These are phyloP conservation scores for Larimichthys polyactis DNA, from an alignment of 2,113 vertebrate species.

Conservation along the genomic window DNA sequence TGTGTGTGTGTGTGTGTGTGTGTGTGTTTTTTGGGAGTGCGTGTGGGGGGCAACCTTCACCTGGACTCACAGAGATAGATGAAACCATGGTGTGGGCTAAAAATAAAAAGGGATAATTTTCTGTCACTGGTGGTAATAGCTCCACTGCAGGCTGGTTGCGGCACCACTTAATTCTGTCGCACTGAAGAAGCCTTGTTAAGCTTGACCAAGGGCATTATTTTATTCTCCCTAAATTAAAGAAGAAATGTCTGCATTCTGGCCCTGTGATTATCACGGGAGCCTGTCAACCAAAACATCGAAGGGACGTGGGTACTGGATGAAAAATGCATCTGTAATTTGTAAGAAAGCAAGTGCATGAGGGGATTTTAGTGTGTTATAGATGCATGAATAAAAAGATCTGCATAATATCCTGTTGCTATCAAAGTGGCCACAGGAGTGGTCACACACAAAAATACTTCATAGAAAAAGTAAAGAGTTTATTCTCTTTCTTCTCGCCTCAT, in stretches of 20 bases:
- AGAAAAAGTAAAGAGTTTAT: neutral
- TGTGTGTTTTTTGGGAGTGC: neutral
- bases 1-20: conserved; percentile 25
- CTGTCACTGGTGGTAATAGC: conserved; percentile 33
- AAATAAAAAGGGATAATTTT: conserved; percentile 49
- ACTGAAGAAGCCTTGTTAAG: conserved; percentile 45
- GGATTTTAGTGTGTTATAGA: conserved; percentile 25
- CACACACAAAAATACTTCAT: neutral
- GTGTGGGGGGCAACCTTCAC: conserved; percentile 51
- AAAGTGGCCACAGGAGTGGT: neutral
- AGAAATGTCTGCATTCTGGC: conserved; percentile 61
- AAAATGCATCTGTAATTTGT: conserved; percentile 68
- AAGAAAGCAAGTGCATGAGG: neutral
- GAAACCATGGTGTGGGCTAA: conserved; percentile 29
- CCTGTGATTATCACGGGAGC: conserved; percentile 56
- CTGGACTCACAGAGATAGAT: conserved; percentile 50
- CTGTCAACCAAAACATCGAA: conserved; percentile 65
- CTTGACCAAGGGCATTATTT: conserved; percentile 57
- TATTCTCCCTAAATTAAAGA: conserved; percentile 62
- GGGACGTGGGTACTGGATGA: conserved; percentile 37
- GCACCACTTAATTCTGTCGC: conserved; percentile 47
- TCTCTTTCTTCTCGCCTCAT: no score
- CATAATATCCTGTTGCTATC: neutral
- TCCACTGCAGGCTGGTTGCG: conserved; percentile 17
- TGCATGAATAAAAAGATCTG: neutral